Base-by-base conservation (phyloP, 2,888 invertebrate genomes). In the Atrina japonica region DNA sequence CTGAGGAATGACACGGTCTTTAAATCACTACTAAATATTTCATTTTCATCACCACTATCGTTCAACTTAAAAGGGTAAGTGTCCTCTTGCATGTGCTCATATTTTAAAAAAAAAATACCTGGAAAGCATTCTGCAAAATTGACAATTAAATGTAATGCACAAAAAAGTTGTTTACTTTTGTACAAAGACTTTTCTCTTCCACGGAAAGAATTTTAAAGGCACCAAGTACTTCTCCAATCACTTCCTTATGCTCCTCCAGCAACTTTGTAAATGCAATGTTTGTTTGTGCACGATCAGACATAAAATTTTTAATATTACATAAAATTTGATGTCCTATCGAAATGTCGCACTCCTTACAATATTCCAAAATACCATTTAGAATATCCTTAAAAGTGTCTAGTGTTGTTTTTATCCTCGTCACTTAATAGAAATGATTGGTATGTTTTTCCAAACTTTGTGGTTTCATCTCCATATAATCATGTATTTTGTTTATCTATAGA, bases 271-370 rank as follows among this genome's bases (percentile, higher is more conserved):
- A 49, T 23, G 49, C 52, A 18, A 63, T 64, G 27, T 64, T 49
- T 59, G 70, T 70, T 16, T 53, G 35, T 21, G 70, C 59, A 18
- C 70, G 30, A 29, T 64, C 64, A 11, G 64, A 70, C 70, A 70
- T 70, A 40, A 49, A 56, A 27, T 58, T 49, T 27, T 49, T 45
- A 7, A 70, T 64, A 21, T 70, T 70, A 30, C 29, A 30, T n/a
- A 64, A 27, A n/a, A 70, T 67, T 7, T 23, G 11, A 27, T 63
- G 45, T 0, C 63, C 69, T 18, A 11, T 21, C n/a, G 53, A 30
- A 43, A 43, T 50, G 18, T 50, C 25, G n/a, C 21, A 45, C 21
- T 53, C 41, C 11, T 61, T 35, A 35, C 53, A 67, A 6, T 58
- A 47, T 18, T 70, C 56, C 2, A 23, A 47, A 41, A 64, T 63